Base-by-base conservation (phyloP, 2,797 vertebrate species). In the Rhadinocentrus ornatus region DNA sequence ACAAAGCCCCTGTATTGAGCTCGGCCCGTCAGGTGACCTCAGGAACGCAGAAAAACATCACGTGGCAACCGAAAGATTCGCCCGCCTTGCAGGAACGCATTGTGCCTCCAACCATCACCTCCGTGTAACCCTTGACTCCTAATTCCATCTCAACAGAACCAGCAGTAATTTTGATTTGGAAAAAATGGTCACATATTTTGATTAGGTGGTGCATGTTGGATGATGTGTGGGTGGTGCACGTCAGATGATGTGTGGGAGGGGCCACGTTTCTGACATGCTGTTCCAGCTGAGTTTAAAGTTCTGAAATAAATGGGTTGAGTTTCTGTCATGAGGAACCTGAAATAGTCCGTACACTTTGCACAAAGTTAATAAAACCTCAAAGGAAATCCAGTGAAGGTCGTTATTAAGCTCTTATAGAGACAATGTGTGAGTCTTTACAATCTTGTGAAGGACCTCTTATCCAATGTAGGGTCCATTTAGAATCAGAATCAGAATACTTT, bases 11-110 rank as follows among this genome's bases (percentile, higher is more conserved):
- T 81, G 78, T 93, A 94, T 94, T 95, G 94, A 95, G 86, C 41
- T 73, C 75, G 71, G 67, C 74, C 91, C 89, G 85, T 95, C 94
- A 94, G 93, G 91, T 94, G 94, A 95, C 84, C 91, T 84, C 88
- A 93, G 93, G 94, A 95, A 94, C 94, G 93, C 92, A 93, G 93
- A 91, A 93, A 94, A 95, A 94, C 93, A 95, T 95, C 94, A 93
- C 93, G 93, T 34, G 93, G 86, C 58, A 60, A 66, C 71, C 58
- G 66, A 80, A 87, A 62, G 82, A 78, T 88, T 87, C 69, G 81
- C 46, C 60, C 73, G 72, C 50, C 76, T 84, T 92, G 88, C 93
- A 93, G 91, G 78, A 91, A 80, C 48, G 81, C 91, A 90, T 85
- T 92, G 90, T 91, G 31, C 58, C 86, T 73, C 73, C 54, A 35